These are phyloP conservation scores for Troilus luridus DNA, from an alignment of 2,888 invertebrate species.

Conservation along the genomic window DNA sequence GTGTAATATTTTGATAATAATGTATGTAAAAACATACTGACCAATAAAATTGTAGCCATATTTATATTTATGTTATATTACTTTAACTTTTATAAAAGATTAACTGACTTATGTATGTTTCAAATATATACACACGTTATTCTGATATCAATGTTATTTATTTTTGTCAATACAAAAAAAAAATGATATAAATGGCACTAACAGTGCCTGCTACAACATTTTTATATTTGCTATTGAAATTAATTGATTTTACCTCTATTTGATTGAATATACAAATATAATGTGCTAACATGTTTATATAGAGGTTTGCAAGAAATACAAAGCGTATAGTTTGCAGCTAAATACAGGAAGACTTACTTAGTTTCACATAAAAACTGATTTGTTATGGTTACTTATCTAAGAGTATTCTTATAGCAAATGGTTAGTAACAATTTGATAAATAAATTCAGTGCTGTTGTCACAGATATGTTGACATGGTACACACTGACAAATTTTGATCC, in stretches of 20 bases:
- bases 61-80: constrained; percentile 8
- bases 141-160: constrained; percentile 12
- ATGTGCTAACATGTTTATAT: background rate
- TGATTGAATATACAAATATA: constrained; percentile 22
- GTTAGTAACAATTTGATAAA: constrained; percentile 10
- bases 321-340: constrained; percentile 64
- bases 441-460: constrained; percentile 32
- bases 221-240: background rate
- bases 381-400: constrained; percentile 30
- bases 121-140: constrained; percentile 51
- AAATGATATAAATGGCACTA: constrained; percentile 49
- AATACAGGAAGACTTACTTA: constrained; percentile 62
- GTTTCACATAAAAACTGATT: constrained; percentile 46
- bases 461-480: constrained; percentile 29
- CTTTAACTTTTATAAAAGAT: background rate
- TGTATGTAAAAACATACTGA: constrained; percentile 42
- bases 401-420: constrained; percentile 18
- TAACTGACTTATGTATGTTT: constrained; percentile 37
- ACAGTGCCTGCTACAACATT: background rate
- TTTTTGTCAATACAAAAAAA: background rate
- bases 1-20: constrained; percentile 30
- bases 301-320: constrained; percentile 59
- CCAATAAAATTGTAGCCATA: constrained; percentile 1
- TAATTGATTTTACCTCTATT: constrained; percentile 4
- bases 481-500: constrained; percentile 40